phyloP scores from a whole-genome alignment of 2,113 vertebrate species.

The Copsychus sechellarum region DNA sequence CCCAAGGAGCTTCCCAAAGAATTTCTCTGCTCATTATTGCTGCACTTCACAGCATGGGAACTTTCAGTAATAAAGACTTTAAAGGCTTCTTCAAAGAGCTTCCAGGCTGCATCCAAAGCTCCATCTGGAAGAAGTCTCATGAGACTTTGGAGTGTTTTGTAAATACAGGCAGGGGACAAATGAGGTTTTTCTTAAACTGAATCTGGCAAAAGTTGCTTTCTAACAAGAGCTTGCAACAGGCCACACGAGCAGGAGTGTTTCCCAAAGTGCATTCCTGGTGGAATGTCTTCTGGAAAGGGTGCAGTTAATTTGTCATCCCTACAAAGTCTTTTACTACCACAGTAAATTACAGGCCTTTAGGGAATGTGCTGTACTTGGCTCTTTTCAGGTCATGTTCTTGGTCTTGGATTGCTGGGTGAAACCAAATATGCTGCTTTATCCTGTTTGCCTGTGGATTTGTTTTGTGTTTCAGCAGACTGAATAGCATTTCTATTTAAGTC shows the following conservation, averaged over 20 bases:
- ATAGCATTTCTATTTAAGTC: constrained; percentile 42
- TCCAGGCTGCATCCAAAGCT: background rate
- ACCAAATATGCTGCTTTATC: background rate
- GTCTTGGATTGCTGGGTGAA: background rate
- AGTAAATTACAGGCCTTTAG: constrained; percentile 4
- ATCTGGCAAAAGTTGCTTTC: constrained; percentile 25
- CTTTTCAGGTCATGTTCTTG: constrained; percentile 24
- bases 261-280: background rate
- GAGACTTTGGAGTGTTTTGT: constrained; percentile 22
- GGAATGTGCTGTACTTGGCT: constrained; percentile 23
- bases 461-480: constrained; percentile 8
- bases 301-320: constrained; percentile 26
- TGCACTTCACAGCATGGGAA: background rate
- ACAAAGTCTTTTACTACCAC: background rate
- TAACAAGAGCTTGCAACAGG: background rate
- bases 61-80: background rate
- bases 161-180: constrained; percentile 47
- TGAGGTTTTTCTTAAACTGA: background rate
- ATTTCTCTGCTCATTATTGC: background rate
- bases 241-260: background rate
- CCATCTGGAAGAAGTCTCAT: constrained; percentile 42
- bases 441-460: constrained; percentile 1
- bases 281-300: background rate
- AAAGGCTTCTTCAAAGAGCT: constrained; percentile 44
- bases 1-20: background rate